phyloP scores from a whole-genome alignment of 2,888 invertebrate genomes.

The Imbricaverruca yamaguchii region DNA sequence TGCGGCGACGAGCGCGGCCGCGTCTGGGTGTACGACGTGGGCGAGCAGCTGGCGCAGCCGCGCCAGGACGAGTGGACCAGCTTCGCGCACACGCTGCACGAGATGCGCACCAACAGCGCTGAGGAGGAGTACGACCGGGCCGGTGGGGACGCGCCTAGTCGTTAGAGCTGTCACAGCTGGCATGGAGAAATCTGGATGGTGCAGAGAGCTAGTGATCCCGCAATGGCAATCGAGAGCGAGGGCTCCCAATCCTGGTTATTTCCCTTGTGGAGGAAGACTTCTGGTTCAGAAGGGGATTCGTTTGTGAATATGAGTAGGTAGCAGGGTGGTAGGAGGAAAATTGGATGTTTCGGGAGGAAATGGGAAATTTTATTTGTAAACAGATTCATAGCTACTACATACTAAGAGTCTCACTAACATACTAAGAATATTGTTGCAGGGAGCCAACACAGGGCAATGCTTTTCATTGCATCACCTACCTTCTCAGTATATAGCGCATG shows the following conservation, averaged over 20 bases:
- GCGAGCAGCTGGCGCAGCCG: conserved; percentile 86
- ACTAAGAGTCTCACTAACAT: neutral
- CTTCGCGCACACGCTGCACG: conserved; percentile 84
- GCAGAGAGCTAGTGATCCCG: neutral
- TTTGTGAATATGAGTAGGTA: neutral
- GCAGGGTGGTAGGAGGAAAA: neutral
- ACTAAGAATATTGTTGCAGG: neutral
- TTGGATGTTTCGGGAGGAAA: neutral
- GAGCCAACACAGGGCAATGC: neutral
- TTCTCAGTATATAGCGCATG: neutral
- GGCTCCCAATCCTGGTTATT: too few relatives aligned
- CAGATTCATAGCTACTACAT: neutral
- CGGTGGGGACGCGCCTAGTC: conserved; percentile 3
- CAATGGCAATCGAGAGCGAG: neutral
- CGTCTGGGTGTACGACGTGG: conserved; percentile 93
- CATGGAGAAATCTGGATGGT: neutral
- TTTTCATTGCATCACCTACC: too few relatives aligned
- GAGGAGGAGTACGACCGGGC: conserved; percentile 29
- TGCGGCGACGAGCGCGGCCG: conserved; percentile 92
- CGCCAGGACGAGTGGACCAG: conserved; percentile 92
- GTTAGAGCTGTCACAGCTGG: neutral
- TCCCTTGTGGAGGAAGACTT: too few relatives aligned
- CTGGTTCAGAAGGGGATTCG: neutral
- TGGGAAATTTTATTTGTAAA: neutral
- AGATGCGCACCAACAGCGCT: conserved; percentile 52